Evolutionary conservation across 2,797 vertebrate species (phyloP).

Genomic region (Anabacerthia variegaticeps): DNA sequence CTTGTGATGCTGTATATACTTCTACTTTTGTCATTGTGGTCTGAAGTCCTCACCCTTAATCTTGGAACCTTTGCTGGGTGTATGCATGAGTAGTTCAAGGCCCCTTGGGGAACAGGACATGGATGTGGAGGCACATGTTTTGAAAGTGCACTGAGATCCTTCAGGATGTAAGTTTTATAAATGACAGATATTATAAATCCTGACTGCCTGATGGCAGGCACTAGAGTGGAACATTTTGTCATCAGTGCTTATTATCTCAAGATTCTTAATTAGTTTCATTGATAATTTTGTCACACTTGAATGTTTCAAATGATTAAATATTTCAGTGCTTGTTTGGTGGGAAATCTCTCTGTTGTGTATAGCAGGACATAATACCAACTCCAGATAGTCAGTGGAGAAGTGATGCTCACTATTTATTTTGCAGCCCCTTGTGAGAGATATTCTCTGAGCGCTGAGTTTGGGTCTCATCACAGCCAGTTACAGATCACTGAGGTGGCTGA

Average conservation of each 20-base stretch:
- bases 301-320: slow-evolving; percentile 61
- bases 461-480: fast-evolving
- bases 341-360: neutral
- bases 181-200: slow-evolving; percentile 43
- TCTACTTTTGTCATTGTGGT: neutral
- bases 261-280: slow-evolving; percentile 69
- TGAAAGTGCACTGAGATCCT: neutral
- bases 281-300: slow-evolving; percentile 64
- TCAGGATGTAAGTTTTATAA: slow-evolving; percentile 13
- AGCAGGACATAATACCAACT: neutral
- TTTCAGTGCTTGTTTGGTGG: slow-evolving; percentile 32
- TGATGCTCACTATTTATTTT: neutral
- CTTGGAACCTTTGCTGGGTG: neutral
- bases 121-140: neutral
- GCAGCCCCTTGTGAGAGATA: neutral
- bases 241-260: slow-evolving; percentile 64
- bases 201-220: slow-evolving; percentile 44
- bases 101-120: neutral
- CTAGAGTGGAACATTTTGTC: slow-evolving; percentile 62
- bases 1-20: fast-evolving
- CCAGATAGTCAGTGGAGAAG: neutral
- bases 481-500: neutral
- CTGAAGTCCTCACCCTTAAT: neutral
- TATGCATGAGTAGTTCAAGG: neutral
- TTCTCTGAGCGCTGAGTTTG: neutral